A percentile compares a stretch with the other conserved stretches of the same genome.
Evolutionary conservation across 2,797 vertebrate genomes (phyloP).

Genomic region (Columba guinea): DNA sequence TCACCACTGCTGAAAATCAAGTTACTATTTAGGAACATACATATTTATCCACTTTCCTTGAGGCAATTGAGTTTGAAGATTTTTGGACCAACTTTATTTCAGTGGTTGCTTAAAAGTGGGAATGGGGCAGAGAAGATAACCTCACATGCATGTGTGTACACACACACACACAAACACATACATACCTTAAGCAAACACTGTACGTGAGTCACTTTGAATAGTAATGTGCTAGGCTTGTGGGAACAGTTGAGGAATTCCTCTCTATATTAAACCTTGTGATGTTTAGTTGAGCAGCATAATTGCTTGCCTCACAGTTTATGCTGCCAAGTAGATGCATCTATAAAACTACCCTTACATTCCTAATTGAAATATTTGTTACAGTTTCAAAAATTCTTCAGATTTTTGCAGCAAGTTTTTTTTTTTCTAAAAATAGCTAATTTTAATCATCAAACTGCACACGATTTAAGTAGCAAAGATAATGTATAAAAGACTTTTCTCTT

Average conservation of each 20-base stretch:
- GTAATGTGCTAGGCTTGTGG: conserved; percentile 29
- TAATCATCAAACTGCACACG: conserved; percentile 57
- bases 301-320: conserved; percentile 47
- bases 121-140: background rate
- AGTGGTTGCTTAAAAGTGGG: conserved; percentile 14
- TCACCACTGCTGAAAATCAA: background rate
- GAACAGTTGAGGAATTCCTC: conserved; percentile 5
- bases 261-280: conserved; percentile 32
- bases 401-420: conserved; percentile 56
- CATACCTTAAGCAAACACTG: background rate
- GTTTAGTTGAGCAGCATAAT: background rate
- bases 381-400: conserved; percentile 60
- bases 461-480: conserved; percentile 67
- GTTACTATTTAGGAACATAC: background rate
- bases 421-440: conserved; percentile 67
- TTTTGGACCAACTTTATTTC: conserved; percentile 9
- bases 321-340: conserved; percentile 45
- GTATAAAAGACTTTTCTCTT: conserved; percentile 66
- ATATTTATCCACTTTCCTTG: background rate
- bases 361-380: conserved; percentile 57
- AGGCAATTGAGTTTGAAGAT: background rate
- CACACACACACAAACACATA: background rate
- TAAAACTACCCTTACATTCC: conserved; percentile 46
- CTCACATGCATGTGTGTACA: fast-evolving
- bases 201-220: conserved; percentile 16